Conservation (phyloP, 2,113 vertebrate genomes). For the Corapipo altera region DNA sequence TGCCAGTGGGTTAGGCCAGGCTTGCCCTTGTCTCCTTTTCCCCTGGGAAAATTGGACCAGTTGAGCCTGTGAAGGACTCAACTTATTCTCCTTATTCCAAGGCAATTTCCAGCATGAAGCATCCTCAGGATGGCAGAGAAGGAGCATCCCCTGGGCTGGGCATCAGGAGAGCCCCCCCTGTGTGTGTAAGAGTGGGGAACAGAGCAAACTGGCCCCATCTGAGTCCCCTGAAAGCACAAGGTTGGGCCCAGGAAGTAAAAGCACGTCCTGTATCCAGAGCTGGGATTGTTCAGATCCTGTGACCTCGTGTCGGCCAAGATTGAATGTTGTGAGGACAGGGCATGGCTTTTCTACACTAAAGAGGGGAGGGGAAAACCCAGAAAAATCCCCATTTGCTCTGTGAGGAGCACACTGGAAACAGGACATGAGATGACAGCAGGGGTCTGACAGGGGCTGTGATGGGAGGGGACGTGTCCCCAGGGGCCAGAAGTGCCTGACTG, state of each 20-base stretch:
- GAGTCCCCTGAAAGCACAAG: background rate
- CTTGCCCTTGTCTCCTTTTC: background rate
- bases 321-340: background rate
- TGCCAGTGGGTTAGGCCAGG: background rate
- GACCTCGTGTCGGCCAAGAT: background rate
- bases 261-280: background rate
- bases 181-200: accelerated
- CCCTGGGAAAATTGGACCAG: background rate
- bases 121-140: background rate
- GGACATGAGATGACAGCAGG: background rate
- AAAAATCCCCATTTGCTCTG: background rate
- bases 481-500: background rate
- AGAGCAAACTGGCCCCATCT: background rate
- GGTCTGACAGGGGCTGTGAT: background rate
- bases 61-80: background rate
- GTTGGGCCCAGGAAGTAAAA: background rate
- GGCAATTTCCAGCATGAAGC: background rate
- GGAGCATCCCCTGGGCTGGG: background rate
- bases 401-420: background rate
- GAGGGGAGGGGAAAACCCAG: background rate
- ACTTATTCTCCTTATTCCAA: background rate
- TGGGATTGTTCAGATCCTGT: background rate
- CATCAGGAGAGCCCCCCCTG: background rate
- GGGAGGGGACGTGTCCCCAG: background rate
- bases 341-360: background rate